A percentile compares a stretch with the other conserved stretches of the same genome.
phyloP scores from a whole-genome alignment of 2,797 vertebrate species.

The Cygnus olor region DNA sequence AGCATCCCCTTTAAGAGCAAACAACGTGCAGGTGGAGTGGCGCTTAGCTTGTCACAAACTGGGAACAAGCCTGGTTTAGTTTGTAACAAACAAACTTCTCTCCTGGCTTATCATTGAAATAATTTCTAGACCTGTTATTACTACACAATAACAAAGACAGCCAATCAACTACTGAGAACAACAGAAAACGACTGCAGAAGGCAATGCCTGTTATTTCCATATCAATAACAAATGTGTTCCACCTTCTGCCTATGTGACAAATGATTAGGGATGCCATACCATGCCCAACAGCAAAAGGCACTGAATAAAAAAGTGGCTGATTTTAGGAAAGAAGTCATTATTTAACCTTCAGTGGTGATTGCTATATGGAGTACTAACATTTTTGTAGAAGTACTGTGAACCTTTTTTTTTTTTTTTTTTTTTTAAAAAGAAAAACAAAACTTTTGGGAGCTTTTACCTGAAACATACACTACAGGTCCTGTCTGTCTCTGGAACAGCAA shows the following conservation, averaged over 20 bases:
- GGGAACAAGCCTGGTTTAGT: too few species aligned
- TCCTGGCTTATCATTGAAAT: neutral
- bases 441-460: neutral
- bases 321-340: neutral
- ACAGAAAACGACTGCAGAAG: neutral
- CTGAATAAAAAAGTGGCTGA: neutral
- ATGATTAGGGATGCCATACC: neutral
- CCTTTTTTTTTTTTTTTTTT: neutral
- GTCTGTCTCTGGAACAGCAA: too few species aligned
- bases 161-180: neutral
- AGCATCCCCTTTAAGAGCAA: neutral
- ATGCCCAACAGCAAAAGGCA: neutral
- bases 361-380: neutral
- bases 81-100: neutral
- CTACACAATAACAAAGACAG: neutral
- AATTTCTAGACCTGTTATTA: neutral
- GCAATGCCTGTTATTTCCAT: neutral
- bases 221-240: neutral
- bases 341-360: neutral
- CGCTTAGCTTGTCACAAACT: neutral
- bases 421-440: neutral
- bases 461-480: neutral
- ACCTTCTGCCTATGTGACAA: neutral
- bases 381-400: neutral
- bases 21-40: neutral